phyloP scores from a whole-genome alignment of 2,888 invertebrate species.

The Caenorhabditis japonica region DNA sequence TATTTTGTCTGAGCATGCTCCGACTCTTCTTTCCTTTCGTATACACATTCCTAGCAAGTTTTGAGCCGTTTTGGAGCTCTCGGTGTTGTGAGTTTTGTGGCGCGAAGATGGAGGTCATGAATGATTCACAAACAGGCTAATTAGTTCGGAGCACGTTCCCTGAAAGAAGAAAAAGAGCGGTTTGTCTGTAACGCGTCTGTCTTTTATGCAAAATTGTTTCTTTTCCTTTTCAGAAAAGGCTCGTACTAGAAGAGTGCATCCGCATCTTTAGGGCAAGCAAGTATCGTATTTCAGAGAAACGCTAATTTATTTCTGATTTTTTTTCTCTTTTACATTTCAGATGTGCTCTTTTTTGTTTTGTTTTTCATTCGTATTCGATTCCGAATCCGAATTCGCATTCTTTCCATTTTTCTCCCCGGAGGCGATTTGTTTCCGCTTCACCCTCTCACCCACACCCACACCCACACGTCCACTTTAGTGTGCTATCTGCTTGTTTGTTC shows the following conservation, averaged over 20 bases:
- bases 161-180: slow-evolving; percentile 2
- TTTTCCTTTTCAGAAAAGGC: slow-evolving; percentile 1
- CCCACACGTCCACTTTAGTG: too few relatives aligned
- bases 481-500: slow-evolving; percentile 17
- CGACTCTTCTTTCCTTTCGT: slow-evolving; percentile 16
- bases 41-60: slow-evolving; percentile 11
- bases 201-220: neutral
- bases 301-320: slow-evolving; percentile 15
- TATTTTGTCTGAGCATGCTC: slow-evolving; percentile 13
- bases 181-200: too few relatives aligned
- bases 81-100: slow-evolving; percentile 4
- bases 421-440: slow-evolving; percentile 36
- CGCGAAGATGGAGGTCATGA: slow-evolving; percentile 22
- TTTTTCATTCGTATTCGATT: slow-evolving; percentile 1
- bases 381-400: slow-evolving; percentile 5
- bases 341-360: neutral
- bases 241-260: too few relatives aligned
- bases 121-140: slow-evolving; percentile 21
- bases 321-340: neutral
- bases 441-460: too few relatives aligned
- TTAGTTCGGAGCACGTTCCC: slow-evolving; percentile 16
- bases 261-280: neutral
- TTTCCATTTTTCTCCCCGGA: neutral
- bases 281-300: slow-evolving; percentile 31
- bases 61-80: slow-evolving; percentile 7